These are phyloP conservation scores for Nycticryphes semicollaris DNA, from an alignment of 2,113 vertebrate species.

Conservation along the genomic window DNA sequence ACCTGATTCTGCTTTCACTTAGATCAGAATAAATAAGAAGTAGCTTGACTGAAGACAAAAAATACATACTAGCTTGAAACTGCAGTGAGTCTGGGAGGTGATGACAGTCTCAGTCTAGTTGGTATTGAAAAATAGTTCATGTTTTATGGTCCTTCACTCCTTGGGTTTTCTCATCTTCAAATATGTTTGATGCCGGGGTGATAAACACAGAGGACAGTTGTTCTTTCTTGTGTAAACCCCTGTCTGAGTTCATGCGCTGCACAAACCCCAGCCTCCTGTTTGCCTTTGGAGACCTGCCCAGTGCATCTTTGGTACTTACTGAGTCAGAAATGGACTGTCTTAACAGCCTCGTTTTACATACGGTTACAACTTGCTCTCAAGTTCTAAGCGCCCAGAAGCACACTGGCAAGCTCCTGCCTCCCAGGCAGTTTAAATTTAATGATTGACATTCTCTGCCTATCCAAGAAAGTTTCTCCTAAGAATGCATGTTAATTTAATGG, in stretches of 20 bases:
- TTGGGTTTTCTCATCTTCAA: slow-evolving; percentile 24
- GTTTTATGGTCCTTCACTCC: slow-evolving; percentile 3
- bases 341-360: slow-evolving; percentile 38
- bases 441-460: slow-evolving; percentile 40
- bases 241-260: slow-evolving; percentile 1
- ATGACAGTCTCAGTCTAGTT: neutral
- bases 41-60: slow-evolving; percentile 25
- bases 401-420: slow-evolving; percentile 54
- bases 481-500: slow-evolving; percentile 61
- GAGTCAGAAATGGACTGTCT: slow-evolving; percentile 58
- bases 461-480: slow-evolving; percentile 56
- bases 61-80: neutral
- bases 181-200: neutral
- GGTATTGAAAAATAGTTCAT: neutral
- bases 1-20: slow-evolving; percentile 22
- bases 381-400: slow-evolving; percentile 52
- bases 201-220: neutral
- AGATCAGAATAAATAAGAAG: slow-evolving; percentile 41
- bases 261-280: neutral
- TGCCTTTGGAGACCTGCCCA: slow-evolving; percentile 48
- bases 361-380: slow-evolving; percentile 21
- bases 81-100: neutral
- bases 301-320: slow-evolving; percentile 1
- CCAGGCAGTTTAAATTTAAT: slow-evolving; percentile 54
- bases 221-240: neutral